Percentiles rank a stretch among this genome's conserved stretches.
phyloP scores from a whole-genome alignment of 2,797 vertebrate species.

The Prionace glauca region DNA sequence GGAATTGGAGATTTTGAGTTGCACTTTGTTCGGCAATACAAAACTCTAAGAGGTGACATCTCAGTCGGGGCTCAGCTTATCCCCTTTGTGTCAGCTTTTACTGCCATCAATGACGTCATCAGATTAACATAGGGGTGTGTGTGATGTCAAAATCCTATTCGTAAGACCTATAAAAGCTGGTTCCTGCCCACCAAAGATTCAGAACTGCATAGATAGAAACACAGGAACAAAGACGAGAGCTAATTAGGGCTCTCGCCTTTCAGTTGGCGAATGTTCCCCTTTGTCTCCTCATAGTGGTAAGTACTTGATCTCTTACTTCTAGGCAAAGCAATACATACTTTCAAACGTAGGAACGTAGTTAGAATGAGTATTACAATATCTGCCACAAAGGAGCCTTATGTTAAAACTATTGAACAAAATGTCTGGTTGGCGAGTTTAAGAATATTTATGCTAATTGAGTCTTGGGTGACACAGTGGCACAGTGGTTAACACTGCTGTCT shows the following conservation, averaged over 20 bases:
- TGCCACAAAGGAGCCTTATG: neutral
- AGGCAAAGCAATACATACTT: neutral
- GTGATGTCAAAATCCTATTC: constrained; percentile 61
- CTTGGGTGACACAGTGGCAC: no score
- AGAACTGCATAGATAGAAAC: constrained; percentile 53
- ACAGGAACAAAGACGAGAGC: constrained; percentile 49
- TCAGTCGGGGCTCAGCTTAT: constrained; percentile 16
- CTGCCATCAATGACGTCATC: constrained; percentile 46
- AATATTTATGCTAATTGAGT: neutral
- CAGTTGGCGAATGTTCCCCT: constrained; percentile 35
- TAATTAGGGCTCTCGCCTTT: constrained; percentile 42
- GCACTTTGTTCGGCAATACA: neutral
- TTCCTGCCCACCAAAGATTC: constrained; percentile 45
- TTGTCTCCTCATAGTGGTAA: constrained; percentile 41
- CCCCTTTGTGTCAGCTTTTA: neutral
- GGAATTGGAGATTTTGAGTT: neutral
- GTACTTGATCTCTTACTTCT: constrained; percentile 40
- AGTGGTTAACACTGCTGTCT: no score
- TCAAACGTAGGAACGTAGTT: neutral
- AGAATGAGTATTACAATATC: neutral
- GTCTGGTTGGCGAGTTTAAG: neutral
- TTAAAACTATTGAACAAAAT: neutral
- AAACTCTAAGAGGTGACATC: constrained; percentile 28
- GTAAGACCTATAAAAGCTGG: constrained; percentile 52
- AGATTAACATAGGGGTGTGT: constrained; percentile 47